Evolutionary conservation across 2,888 invertebrate genomes (phyloP).

Genomic region (Tryphoninae sp.): DNA sequence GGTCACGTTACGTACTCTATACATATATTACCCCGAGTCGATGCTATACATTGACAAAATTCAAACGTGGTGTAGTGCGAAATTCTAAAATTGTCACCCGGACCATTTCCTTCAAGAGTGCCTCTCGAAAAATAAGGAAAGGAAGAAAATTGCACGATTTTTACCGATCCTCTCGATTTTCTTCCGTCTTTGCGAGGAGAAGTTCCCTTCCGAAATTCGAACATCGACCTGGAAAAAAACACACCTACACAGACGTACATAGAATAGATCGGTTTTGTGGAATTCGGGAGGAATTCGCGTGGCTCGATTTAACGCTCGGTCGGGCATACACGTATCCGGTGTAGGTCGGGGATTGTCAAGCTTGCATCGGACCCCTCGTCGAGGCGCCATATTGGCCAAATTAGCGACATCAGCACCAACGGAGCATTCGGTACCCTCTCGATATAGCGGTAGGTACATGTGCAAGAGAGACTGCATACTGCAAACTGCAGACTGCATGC

Average conservation of each 20-base stretch:
- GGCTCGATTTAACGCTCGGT: neutral
- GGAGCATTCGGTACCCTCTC: neutral
- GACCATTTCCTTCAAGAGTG: too few species aligned
- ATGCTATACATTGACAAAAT: too few species aligned
- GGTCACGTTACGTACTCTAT: neutral
- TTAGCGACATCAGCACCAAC: neutral
- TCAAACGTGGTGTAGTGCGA: too few species aligned
- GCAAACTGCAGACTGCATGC: constrained; percentile 44
- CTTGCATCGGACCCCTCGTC: neutral
- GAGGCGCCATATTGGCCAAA: neutral
- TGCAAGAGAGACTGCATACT: constrained; percentile 50
- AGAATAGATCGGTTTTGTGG: neutral
- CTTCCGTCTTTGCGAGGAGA: too few species aligned
- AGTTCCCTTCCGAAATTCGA: too few species aligned
- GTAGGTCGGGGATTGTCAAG: neutral
- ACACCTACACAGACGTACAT: too few species aligned
- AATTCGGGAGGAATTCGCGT: neutral
- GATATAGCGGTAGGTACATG: neutral
- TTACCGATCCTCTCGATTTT: too few species aligned
- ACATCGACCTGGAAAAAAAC: too few species aligned
- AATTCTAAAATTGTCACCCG: too few species aligned
- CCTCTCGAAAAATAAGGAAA: too few species aligned
- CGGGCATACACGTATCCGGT: neutral
- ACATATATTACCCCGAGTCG: neutral
- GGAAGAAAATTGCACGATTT: too few species aligned